phyloP scores from a whole-genome alignment of 2,113 vertebrate genomes.

The Anolis sagrei region DNA sequence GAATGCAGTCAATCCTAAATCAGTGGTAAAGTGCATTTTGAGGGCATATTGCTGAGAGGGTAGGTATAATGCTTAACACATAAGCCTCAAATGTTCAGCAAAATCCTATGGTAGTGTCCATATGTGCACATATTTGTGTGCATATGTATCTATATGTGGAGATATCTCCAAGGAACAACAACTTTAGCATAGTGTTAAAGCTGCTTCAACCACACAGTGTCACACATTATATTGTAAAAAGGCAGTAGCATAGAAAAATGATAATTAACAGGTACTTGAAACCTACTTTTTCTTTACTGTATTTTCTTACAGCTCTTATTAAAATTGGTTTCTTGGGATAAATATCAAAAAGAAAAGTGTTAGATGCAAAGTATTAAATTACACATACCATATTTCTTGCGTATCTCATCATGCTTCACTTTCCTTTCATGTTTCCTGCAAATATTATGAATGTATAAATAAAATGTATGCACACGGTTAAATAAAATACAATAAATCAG shows the following conservation, averaged over 20 bases:
- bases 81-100: no score
- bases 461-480: conserved; percentile 13
- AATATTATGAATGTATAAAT: conserved; percentile 53
- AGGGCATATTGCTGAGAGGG: no score
- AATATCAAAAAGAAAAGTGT: not conserved
- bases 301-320: not conserved
- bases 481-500: not conserved
- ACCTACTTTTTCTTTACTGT: not conserved
- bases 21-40: no score
- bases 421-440: conserved; percentile 83
- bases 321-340: not conserved
- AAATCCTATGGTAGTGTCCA: no score
- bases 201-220: not conserved
- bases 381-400: conserved; percentile 87
- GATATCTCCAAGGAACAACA: not conserved
- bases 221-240: not conserved
- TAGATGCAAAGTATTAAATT: conserved; percentile 2
- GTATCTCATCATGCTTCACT: conserved; percentile 84
- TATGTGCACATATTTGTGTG: no score
- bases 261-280: not conserved
- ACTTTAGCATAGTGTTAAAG: not conserved
- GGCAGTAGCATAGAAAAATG: not conserved
- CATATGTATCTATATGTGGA: no score
- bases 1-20: no score
- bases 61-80: no score